Evolutionary conservation across 2,797 vertebrate species (phyloP).

Genomic region (Tragopan temminckii): DNA sequence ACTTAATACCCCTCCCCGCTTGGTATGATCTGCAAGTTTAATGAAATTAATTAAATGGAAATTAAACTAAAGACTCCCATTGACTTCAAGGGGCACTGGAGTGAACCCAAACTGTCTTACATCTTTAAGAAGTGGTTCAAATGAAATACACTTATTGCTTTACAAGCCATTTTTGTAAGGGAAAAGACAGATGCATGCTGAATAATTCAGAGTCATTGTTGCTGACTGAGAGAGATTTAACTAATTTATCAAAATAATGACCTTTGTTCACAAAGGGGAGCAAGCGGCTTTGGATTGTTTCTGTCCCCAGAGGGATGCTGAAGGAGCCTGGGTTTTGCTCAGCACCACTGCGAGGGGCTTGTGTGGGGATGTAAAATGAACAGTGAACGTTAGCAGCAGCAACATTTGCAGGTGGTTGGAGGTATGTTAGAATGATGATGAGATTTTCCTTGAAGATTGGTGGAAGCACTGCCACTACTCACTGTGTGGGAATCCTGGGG

Average conservation of each 20-base stretch:
- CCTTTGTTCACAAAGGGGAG: constrained; percentile 18
- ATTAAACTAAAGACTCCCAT: constrained; percentile 62
- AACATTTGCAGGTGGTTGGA: background rate
- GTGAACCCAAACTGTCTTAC: constrained; percentile 29
- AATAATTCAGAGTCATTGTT: constrained; percentile 60
- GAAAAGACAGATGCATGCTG: constrained; percentile 39
- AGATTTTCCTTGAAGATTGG: background rate
- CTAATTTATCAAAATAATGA: constrained; percentile 67
- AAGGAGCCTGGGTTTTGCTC: background rate
- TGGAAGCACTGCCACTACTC: accelerated
- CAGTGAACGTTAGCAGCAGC: background rate
- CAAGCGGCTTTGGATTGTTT: background rate
- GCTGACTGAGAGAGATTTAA: constrained; percentile 67
- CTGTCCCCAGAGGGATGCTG: background rate
- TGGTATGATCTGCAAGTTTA: constrained; percentile 70
- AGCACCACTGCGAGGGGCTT: accelerated
- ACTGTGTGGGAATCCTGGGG: background rate
- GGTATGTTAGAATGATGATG: background rate
- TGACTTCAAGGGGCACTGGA: constrained; percentile 56
- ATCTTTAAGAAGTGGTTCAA: constrained; percentile 29
- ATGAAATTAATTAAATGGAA: constrained; percentile 74
- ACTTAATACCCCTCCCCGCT: constrained; percentile 46
- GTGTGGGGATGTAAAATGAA: background rate
- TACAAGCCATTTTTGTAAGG: background rate
- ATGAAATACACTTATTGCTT: constrained; percentile 58